phyloP scores from a whole-genome alignment of 2,113 vertebrate genomes.

The Microcebus ravelobensis region DNA sequence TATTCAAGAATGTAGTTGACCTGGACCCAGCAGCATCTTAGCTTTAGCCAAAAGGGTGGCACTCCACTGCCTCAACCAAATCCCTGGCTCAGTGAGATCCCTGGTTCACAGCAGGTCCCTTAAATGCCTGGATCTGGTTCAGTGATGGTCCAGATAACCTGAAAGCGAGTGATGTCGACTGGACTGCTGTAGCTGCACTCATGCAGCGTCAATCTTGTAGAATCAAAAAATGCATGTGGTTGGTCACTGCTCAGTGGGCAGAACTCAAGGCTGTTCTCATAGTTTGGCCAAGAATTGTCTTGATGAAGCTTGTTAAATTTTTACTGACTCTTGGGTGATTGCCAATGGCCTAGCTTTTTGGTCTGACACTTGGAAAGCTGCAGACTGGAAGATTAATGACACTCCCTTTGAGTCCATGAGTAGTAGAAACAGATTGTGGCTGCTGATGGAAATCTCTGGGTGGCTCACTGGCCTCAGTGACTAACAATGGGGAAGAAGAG shows the following conservation, averaged over 20 bases:
- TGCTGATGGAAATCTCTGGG: neutral
- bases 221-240: neutral
- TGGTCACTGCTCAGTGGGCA: neutral
- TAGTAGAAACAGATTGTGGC: neutral
- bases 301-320: neutral
- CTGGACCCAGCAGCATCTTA: neutral
- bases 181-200: neutral
- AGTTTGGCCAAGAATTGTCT: neutral
- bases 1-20: neutral
- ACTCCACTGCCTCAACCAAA: neutral
- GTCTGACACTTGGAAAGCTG: neutral
- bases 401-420: neutral
- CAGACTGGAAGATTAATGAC: neutral
- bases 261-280: neutral
- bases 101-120: neutral
- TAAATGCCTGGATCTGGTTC: neutral
- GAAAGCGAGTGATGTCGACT: neutral
- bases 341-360: neutral
- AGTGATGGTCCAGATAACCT: neutral
- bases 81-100: neutral
- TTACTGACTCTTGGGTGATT: neutral
- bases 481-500: neutral
- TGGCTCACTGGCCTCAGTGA: neutral
- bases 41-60: neutral
- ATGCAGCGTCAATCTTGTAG: neutral